Evolutionary conservation across 2,113 vertebrate genomes (phyloP).

Genomic region (Cochlearius cochlearius): DNA sequence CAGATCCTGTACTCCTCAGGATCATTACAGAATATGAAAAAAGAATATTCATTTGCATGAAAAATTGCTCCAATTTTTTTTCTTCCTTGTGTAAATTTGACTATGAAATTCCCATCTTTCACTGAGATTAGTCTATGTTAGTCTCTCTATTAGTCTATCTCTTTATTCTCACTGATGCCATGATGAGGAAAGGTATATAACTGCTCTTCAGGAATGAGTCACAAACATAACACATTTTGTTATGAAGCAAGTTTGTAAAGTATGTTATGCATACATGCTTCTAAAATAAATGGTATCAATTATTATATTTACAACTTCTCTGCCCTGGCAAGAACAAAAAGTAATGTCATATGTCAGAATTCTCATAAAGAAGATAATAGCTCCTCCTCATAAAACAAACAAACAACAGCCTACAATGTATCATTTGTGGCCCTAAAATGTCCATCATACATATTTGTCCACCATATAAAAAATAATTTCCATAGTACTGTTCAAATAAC

Average conservation of each 20-base stretch:
- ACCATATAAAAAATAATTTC: background rate
- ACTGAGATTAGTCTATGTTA: background rate
- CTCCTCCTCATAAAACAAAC: background rate
- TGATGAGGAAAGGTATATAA: background rate
- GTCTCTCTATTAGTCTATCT: rapidly evolving
- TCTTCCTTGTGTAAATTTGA: background rate
- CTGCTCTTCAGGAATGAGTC: background rate
- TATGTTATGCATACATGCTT: background rate
- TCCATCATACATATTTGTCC: background rate
- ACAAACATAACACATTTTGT: background rate
- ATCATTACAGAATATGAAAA: background rate
- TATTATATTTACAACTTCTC: background rate
- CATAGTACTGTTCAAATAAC: background rate
- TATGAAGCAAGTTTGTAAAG: background rate
- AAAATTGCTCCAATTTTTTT: background rate
- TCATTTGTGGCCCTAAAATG: background rate
- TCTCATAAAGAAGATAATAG: background rate
- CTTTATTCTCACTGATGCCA: background rate
- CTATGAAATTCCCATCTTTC: background rate
- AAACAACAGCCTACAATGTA: background rate
- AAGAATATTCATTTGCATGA: background rate
- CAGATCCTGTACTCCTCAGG: background rate
- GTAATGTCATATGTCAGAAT: background rate
- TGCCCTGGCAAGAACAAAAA: background rate
- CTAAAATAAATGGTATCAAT: background rate